Conservation (phyloP, 2,888 invertebrate species). For the Apomyelois bistriatella region DNA sequence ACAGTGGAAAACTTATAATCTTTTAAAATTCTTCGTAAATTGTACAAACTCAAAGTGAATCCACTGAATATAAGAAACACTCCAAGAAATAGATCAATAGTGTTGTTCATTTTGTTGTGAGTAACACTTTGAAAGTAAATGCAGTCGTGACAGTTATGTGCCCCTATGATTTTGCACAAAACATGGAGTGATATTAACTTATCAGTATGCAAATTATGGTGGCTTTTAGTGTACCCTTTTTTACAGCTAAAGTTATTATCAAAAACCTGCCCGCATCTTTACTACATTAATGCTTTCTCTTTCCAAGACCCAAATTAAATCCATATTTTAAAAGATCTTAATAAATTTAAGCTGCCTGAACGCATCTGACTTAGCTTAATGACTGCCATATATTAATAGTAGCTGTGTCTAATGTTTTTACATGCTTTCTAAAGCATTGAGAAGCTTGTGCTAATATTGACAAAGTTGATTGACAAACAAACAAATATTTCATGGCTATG, state of each 20-base stretch:
- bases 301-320: too few species aligned
- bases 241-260: slow-evolving; percentile 7
- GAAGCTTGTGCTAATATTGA: too few species aligned
- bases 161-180: slow-evolving; percentile 48
- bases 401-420: too few species aligned
- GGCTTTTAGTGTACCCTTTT: slow-evolving; percentile 37
- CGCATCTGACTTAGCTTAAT: too few species aligned
- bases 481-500: too few species aligned
- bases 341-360: too few species aligned
- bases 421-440: too few species aligned
- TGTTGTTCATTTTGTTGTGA: slow-evolving; percentile 45
- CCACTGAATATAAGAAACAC: slow-evolving; percentile 58
- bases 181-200: slow-evolving; percentile 32
- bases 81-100: slow-evolving; percentile 59
- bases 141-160: slow-evolving; percentile 29
- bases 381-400: too few species aligned
- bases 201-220: slow-evolving; percentile 64
- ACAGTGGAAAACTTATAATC: slow-evolving; percentile 45
- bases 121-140: slow-evolving; percentile 16
- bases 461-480: too few species aligned
- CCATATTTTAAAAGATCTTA: too few species aligned
- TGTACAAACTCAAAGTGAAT: slow-evolving; percentile 55
- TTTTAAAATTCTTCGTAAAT: slow-evolving; percentile 51
- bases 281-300: too few species aligned
- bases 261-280: not conserved